Conservation (phyloP, 2,888 invertebrate genomes). For the Nudaria mundana region DNA sequence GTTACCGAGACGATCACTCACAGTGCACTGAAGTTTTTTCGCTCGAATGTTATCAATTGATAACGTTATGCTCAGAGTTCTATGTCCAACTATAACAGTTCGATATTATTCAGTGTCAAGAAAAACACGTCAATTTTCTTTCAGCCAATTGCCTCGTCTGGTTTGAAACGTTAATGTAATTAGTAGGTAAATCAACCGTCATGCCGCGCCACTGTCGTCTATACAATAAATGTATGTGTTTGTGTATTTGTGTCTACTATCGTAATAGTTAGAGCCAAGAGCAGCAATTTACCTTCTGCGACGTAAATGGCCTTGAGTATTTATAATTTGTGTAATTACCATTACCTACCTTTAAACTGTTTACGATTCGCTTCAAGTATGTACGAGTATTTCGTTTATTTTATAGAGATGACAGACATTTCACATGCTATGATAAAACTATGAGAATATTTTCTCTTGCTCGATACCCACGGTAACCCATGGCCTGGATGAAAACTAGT, state of each 20-base stretch:
- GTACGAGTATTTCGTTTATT: too few relatives aligned
- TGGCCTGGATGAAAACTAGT: too few relatives aligned
- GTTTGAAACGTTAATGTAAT: slow-evolving; percentile 25
- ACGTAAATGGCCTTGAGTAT: neutral
- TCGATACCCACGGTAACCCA: too few relatives aligned
- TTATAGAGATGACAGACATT: too few relatives aligned
- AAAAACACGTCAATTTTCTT: slow-evolving; percentile 40
- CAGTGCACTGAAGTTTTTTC: slow-evolving; percentile 22
- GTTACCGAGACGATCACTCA: slow-evolving; percentile 12
- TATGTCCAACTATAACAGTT: slow-evolving; percentile 15
- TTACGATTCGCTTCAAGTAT: too few relatives aligned
- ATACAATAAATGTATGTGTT: neutral
- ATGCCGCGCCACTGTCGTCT: slow-evolving; percentile 13
- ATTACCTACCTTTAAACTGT: too few relatives aligned
- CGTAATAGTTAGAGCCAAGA: slow-evolving; percentile 1
- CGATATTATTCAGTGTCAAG: slow-evolving; percentile 11
- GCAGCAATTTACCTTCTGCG: neutral
- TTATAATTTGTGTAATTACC: neutral
- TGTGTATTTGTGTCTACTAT: neutral
- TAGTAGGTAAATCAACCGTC: slow-evolving; percentile 40
- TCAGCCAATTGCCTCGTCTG: slow-evolving; percentile 46
- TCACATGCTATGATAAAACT: too few relatives aligned
- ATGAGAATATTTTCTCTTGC: too few relatives aligned
- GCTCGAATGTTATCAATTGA: slow-evolving; percentile 23
- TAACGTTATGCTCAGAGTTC: slow-evolving; percentile 17